Percentiles rank a stretch among this genome's conserved stretches.
phyloP scores from a whole-genome alignment of 2,888 invertebrate genomes.

The Volucella inflata region DNA sequence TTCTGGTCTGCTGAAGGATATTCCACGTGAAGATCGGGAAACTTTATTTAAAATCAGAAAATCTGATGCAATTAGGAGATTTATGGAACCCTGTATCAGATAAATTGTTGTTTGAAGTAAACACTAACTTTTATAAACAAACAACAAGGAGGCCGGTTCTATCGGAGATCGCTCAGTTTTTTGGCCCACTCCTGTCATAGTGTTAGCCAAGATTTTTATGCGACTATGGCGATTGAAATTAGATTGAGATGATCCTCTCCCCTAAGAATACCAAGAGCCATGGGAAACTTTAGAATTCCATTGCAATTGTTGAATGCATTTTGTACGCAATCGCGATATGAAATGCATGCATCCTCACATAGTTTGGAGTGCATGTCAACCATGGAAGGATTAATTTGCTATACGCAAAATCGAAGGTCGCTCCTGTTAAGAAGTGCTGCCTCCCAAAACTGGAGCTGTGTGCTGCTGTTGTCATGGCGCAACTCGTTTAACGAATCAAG shows the following conservation, averaged over 20 bases:
- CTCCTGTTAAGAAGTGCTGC: constrained; percentile 24
- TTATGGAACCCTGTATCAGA: constrained; percentile 65
- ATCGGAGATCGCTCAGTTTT: too few relatives aligned
- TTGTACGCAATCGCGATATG: too few relatives aligned
- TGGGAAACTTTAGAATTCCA: too few relatives aligned
- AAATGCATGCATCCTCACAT: background rate
- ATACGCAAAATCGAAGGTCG: constrained; percentile 34
- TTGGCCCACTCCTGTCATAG: too few relatives aligned
- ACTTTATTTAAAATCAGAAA: constrained; percentile 50
- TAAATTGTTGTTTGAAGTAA: constrained; percentile 39
- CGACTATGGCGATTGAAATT: too few relatives aligned
- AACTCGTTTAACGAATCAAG: too few relatives aligned
- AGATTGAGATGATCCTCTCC: too few relatives aligned
- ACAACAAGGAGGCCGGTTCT: too few relatives aligned
- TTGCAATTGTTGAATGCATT: too few relatives aligned
- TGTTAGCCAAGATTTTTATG: too few relatives aligned
- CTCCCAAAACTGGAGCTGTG: constrained; percentile 50
- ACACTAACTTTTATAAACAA: background rate
- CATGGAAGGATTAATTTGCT: too few relatives aligned
- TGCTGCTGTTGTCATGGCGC: constrained; percentile 51
- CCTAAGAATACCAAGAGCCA: too few relatives aligned
- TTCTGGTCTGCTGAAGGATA: constrained; percentile 20
- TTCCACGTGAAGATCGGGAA: constrained; percentile 50
- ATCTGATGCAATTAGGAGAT: constrained; percentile 59
- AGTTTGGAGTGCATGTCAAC: constrained; percentile 48